A percentile compares a stretch with the other conserved stretches of the same genome.
Conservation (phyloP, 1,140 invertebrate genomes). For the Listronotus bonariensis region DNA sequence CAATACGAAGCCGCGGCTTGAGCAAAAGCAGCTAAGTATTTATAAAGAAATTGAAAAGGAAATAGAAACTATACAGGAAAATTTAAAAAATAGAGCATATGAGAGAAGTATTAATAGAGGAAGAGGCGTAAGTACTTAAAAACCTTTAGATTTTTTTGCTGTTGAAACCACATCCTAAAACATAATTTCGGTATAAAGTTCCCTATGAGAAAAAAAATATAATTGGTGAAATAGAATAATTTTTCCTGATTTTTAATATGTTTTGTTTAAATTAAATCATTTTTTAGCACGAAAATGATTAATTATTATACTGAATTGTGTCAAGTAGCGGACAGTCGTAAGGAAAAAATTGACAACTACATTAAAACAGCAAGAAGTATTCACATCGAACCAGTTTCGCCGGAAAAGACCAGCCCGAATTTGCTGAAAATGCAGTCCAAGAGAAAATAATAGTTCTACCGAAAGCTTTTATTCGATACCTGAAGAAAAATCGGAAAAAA, state of each 20-base stretch:
- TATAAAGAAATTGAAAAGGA: slow-evolving; percentile 43
- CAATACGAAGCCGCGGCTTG: slow-evolving; percentile 47
- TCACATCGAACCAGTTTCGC: slow-evolving; percentile 14
- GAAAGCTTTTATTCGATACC: slow-evolving; percentile 43
- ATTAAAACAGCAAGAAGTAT: slow-evolving; percentile 34
- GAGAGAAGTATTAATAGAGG: slow-evolving; percentile 44
- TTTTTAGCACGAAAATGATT: slow-evolving; percentile 46
- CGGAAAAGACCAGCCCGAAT: slow-evolving; percentile 5
- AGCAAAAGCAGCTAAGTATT: slow-evolving; percentile 44
- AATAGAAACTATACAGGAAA: slow-evolving; percentile 41
- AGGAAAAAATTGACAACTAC: slow-evolving; percentile 40
- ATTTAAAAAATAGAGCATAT: slow-evolving; percentile 42
- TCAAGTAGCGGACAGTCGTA: slow-evolving; percentile 37
- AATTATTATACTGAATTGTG: slow-evolving; percentile 47
- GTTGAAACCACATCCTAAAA: too few species aligned
- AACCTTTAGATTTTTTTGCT: too few species aligned
- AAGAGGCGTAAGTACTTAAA: slow-evolving; percentile 51
- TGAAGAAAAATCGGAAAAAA: slow-evolving; percentile 26
- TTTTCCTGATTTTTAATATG: too few species aligned
- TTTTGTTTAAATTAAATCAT: too few species aligned
- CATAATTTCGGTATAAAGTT: too few species aligned
- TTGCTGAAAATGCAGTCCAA: slow-evolving; percentile 1
- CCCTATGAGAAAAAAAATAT: too few species aligned
- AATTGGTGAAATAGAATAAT: too few species aligned
- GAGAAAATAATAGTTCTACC: slow-evolving; percentile 36